Evolutionary conservation across 1,140 invertebrate genomes (phyloP).

Genomic region (Camponotus vicinus): DNA sequence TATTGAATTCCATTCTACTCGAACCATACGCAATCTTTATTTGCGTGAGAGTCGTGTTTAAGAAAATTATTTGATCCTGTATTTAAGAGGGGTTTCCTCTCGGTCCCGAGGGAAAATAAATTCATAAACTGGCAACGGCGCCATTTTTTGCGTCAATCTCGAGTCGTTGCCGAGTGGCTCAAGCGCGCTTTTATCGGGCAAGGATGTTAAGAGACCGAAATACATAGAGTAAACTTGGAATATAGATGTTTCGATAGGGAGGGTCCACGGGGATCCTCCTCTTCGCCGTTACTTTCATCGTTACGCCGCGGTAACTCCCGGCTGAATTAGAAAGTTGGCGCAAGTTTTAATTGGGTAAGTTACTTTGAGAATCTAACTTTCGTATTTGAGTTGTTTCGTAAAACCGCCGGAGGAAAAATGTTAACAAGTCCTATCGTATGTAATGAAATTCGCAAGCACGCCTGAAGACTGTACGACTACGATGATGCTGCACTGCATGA

Average conservation of each 20-base stretch:
- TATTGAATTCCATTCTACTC: neutral
- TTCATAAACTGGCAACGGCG: neutral
- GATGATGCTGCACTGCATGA: neutral
- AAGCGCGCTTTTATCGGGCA: neutral
- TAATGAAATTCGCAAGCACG: slow-evolving; percentile 20
- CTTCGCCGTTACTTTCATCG: slow-evolving; percentile 8
- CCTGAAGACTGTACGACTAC: neutral
- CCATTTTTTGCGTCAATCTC: neutral
- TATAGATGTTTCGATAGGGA: neutral
- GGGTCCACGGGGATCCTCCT: neutral
- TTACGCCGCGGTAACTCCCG: neutral
- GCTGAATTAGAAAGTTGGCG: slow-evolving; percentile 58
- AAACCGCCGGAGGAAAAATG: slow-evolving; percentile 27
- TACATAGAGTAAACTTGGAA: neutral
- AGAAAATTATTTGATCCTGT: too few species aligned
- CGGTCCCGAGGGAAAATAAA: neutral
- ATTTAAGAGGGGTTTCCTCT: too few species aligned
- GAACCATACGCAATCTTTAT: neutral
- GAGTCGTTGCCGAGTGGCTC: slow-evolving; percentile 2
- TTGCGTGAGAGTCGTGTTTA: neutral
- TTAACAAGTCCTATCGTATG: slow-evolving; percentile 32
- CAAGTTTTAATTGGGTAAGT: slow-evolving; percentile 69
- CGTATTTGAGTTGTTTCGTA: slow-evolving; percentile 32
- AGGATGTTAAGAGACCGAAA: neutral
- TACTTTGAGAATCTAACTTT: slow-evolving; percentile 40